Conservation (phyloP, 2,888 invertebrate species). For the Tuta absoluta region DNA sequence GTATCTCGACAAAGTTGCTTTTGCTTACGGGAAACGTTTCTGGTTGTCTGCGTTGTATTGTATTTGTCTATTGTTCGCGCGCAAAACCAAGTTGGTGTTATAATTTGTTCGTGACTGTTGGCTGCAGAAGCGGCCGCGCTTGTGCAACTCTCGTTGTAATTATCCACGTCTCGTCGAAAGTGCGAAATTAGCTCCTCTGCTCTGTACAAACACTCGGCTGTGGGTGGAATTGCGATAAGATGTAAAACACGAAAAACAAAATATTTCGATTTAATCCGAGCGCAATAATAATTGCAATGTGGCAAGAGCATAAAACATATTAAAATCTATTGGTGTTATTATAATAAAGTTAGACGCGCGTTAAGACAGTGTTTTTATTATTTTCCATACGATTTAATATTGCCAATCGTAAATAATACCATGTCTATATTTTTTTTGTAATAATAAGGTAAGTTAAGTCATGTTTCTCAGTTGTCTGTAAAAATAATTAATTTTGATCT, state of each 20-base stretch:
- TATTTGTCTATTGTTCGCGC: conserved; percentile 28
- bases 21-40: conserved; percentile 31
- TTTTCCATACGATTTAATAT: too few species aligned
- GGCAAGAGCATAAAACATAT: not conserved
- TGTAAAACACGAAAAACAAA: conserved; percentile 27
- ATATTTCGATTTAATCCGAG: not conserved
- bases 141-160: conserved; percentile 73
- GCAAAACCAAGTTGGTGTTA: conserved; percentile 47
- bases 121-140: conserved; percentile 59
- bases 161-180: conserved; percentile 74
- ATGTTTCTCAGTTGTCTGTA: too few species aligned
- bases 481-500: too few species aligned
- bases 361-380: too few species aligned
- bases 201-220: conserved; percentile 35
- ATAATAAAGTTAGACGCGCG: too few species aligned
- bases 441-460: too few species aligned
- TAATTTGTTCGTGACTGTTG: conserved; percentile 74
- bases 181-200: conserved; percentile 62
- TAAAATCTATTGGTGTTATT: too few species aligned
- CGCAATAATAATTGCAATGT: conserved; percentile 1
- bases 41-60: conserved; percentile 32
- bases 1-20: conserved; percentile 46
- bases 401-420: too few species aligned
- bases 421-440: too few species aligned
- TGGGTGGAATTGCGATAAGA: conserved; percentile 35